These are phyloP conservation scores for Hylomyscus alleni DNA, from an alignment of 2,797 vertebrate genomes.

Conservation along the genomic window DNA sequence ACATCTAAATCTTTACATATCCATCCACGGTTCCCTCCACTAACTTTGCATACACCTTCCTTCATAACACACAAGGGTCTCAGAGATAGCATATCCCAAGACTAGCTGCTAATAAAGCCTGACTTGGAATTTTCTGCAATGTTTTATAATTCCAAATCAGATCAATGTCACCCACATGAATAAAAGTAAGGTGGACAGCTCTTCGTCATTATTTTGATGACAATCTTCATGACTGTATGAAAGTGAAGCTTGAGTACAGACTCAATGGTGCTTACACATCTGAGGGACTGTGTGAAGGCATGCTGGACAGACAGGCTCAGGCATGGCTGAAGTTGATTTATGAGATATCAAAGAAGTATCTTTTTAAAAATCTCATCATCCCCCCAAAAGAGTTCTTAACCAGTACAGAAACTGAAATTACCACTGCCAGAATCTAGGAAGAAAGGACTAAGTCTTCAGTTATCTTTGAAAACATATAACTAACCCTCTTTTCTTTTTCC, in stretches of 20 bases:
- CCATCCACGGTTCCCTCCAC: not conserved
- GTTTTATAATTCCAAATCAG: conserved; percentile 74
- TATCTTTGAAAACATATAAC: conserved; percentile 77
- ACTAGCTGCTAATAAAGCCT: conserved; percentile 38
- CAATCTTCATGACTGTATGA: conserved; percentile 64
- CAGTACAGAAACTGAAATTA: conserved; percentile 84
- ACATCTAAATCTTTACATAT: not conserved
- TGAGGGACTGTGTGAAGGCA: conserved; percentile 75
- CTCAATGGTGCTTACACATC: conserved; percentile 64
- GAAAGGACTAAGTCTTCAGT: conserved; percentile 75
- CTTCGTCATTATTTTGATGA: conserved; percentile 71
- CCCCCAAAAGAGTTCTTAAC: conserved; percentile 85
- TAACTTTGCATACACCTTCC: not conserved
- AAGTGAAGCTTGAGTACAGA: conserved; percentile 57
- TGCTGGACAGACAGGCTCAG: conserved; percentile 56
- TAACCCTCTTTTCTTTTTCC: not conserved
- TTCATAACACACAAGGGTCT: conserved; percentile 59
- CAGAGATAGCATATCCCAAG: conserved; percentile 64
- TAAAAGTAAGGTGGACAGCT: conserved; percentile 62
- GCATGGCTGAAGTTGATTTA: conserved; percentile 82
- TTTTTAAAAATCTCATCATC: conserved; percentile 85
- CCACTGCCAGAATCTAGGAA: conserved; percentile 69
- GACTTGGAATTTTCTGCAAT: conserved; percentile 48
- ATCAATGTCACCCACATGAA: conserved; percentile 61
- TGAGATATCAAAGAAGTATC: conserved; percentile 76